Base-by-base conservation (phyloP, 2,888 invertebrate genomes). In the Celastrina argiolus region DNA sequence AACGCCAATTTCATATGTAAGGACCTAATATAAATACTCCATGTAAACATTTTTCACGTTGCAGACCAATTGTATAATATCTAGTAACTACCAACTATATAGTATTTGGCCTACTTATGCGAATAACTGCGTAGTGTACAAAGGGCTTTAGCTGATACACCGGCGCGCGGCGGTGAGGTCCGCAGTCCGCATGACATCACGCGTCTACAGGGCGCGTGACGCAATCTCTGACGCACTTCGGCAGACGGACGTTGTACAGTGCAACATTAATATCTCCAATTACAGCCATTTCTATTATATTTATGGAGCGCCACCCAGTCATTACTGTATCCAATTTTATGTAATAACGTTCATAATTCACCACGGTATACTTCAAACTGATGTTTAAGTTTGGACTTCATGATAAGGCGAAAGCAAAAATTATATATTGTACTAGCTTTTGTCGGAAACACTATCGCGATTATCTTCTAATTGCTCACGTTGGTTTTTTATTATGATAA, bases 181-280 rank as follows among this genome's bases (percentile, higher is more conserved):
- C 64, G 64, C 64, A 58, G n/a, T n/a, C n/a, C n/a, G n/a, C 65
- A 65, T 67, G 70, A 69, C 69, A 67, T 68, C 67, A 69, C 63
- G 58, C 64, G 65, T 36, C 56, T 56, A 39, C 39, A 58, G 31
- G 31, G 34, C 51, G 34, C 59, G 63, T 69, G 68, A 70, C 67
- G 70, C 67, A 68, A 69, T 14, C 67, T 18, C 41, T 70, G 67
- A 69, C 69, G 69, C 69, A 68, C 59, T 61, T 67, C 69, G 61
- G 65, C 65, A 36, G 61, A 61, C 36, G 22, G 22, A 36, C 14
- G 8, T 31, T 16, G n/a, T 58, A 58, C 58, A n/a, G 31, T 16
- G 4, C 31, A 16, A 26, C 34, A 34, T 10, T 34, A 16, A 34
- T 59, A 59, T 12, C 31, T 59, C 59, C 34, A 59, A 59, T 59